A percentile compares a stretch with the other conserved stretches of the same genome.
phyloP scores from a whole-genome alignment of 2,888 invertebrate species.

The Mesorhabditis belari region DNA sequence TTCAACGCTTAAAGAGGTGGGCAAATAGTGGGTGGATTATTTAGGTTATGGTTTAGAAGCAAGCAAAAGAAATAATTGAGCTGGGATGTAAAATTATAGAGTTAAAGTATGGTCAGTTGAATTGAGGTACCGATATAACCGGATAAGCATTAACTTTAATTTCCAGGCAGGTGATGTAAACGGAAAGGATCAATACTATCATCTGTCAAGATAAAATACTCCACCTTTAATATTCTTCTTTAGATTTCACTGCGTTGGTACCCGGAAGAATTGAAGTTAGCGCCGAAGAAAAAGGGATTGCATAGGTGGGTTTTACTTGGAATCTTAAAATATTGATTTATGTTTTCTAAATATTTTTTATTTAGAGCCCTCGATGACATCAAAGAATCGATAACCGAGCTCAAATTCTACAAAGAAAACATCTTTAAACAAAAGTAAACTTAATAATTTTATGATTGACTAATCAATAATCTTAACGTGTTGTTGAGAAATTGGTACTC shows the following conservation, averaged over 20 bases:
- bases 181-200: too few species aligned
- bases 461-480: too few species aligned
- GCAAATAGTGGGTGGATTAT: conserved; percentile 47
- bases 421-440: conserved; percentile 62
- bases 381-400: conserved; percentile 61
- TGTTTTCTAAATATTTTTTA: not conserved
- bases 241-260: conserved; percentile 63
- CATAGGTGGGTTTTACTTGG: too few species aligned
- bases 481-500: too few species aligned
- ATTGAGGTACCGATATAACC: too few species aligned
- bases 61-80: too few species aligned
- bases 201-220: not conserved
- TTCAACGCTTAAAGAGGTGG: conserved; percentile 77
- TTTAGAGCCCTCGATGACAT: conserved; percentile 68
- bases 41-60: not conserved
- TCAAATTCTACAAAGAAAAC: conserved; percentile 69
- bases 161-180: not conserved
- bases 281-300: conserved; percentile 49
- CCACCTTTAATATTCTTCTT: not conserved
- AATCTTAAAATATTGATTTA: too few species aligned
- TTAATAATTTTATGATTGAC: too few species aligned
- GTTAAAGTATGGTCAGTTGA: too few species aligned
- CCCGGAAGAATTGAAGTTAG: conserved; percentile 55
- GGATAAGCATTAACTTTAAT: too few species aligned
- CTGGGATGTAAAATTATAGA: too few species aligned